Evolutionary conservation across 1,140 invertebrate genomes (phyloP), one percentile per base, ranked within the genome.

Genomic region (Pogonus chalceus): DNA sequence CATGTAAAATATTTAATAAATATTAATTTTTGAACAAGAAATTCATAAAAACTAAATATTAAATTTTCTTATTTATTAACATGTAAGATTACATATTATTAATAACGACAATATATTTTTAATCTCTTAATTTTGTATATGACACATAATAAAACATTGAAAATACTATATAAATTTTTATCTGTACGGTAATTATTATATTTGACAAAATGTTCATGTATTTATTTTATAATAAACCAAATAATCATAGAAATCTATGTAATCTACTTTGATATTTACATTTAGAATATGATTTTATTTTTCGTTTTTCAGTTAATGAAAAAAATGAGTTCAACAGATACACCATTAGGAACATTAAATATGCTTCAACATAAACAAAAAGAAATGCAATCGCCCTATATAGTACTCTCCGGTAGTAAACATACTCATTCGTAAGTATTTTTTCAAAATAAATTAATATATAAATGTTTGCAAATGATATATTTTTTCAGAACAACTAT

Each of bases 301-400:
- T 52, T 24, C 52, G 56, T 59, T 59, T 54, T 57, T 73, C 76
- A 92, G 79, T 70, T 97, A 57, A 94, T 99, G 90, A 95, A 95
- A 68, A 88, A 94, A 65, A 99, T 98, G 95, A 97, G 92, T 63
- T 97, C 94, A 7, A 96, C 92, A 2, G 96, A 99, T 69, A 99
- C 96, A 0, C 96, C 96, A 3, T 75, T 99, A 16, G 88, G 90
- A 60, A 99, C 96, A 1, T 75, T 98, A 18, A 88, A 88, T 61
- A 84, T 98, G 76, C 72, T 99, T 53, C 88, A 96, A 75, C 89
- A 94, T 23, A 98, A 97, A 65, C 96, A 99, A 69, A 94, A 92
- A 66, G 89, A 97, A 75, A 89, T 95, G 1, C 90, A 96, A 61
- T 92, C 92, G 7, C 86, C 96, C 0, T 99, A 87, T 72, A 84